phyloP scores from a whole-genome alignment of 92 coral and sea anemone genomes.

The Heteractis magnifica region DNA sequence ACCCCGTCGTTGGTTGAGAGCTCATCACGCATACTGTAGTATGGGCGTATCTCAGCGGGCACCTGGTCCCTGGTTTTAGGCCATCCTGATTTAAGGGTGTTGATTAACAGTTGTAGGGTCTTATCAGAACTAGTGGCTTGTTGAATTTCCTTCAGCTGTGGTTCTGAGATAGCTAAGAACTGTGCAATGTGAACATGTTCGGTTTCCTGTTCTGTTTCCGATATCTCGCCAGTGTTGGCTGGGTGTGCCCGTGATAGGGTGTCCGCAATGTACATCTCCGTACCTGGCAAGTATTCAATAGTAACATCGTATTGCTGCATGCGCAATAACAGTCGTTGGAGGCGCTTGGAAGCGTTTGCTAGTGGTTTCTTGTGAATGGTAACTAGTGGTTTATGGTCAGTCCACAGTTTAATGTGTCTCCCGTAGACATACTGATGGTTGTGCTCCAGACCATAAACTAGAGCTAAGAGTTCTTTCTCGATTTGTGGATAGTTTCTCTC shows the following conservation, averaged over 20 bases:
- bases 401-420: too few species aligned
- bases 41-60: slow-evolving; percentile 9
- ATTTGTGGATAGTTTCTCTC: too few species aligned
- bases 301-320: slow-evolving; percentile 9
- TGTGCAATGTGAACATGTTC: neutral
- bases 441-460: too few species aligned
- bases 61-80: neutral
- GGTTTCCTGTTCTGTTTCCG: neutral
- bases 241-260: neutral
- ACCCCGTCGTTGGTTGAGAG: neutral
- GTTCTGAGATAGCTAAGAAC: slow-evolving; percentile 4
- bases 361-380: too few species aligned
- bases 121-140: neutral
- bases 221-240: slow-evolving; percentile 1
- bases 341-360: neutral
- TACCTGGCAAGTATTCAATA: neutral
- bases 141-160: slow-evolving; percentile 3
- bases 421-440: too few species aligned
- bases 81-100: neutral
- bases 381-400: too few species aligned
- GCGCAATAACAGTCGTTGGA: neutral
- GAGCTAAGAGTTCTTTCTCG: neutral
- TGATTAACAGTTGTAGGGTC: neutral
- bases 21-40: slow-evolving; percentile 7
- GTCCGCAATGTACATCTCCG: neutral